Base-by-base conservation (phyloP, 35 echinoderm and acorn worm species). In the Ophiothrix spiculata region DNA sequence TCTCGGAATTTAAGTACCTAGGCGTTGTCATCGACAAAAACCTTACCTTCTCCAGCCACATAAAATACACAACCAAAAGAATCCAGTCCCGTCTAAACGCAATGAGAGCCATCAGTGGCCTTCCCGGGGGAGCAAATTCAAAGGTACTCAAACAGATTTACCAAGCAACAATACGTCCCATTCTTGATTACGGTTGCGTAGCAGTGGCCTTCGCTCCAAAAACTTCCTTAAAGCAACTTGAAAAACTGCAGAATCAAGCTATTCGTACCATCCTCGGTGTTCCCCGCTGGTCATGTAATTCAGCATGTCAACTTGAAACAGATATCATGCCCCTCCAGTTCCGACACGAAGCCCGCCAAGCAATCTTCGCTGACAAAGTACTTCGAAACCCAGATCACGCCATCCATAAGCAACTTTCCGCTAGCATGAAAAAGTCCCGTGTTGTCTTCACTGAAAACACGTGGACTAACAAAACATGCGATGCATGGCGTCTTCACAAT, bases 1-100 rank as follows among this genome's bases (percentile, higher is more conserved):
- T 45, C 39, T 40, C 35, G 10, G 79, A 81, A 31, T 42, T 81
- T 35, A 81, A 81, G 28, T 81, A 81, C 35, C 39, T 81, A 14
- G 15, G 79, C 4, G 25, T 25, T 41, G 15, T 81, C 36, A 49
- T 81, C 39, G 79, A 81, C 39, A 38, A 12, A 42, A 41, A 2
- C 17, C 79, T 49, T 15, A 81, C 6, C 79, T 78, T 78, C 76
- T 37, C 33, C 4, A 34, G 33, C 4, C 76, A 78, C 76, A 78
- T 78, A 4, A 78, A 15, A 28, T 69, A 69, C 8, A 69, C 60
- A 2, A n/a, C 25, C 4, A 69, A 69, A 69, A 69, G 60, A 15
- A 39, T 81, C 38, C 2, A 32, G 11, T 42, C 15, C 35, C 79
- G 79, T 40, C 79, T 81, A 37, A 81, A 81, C 38, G 79, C 79